These are phyloP conservation scores for Sciurus carolinensis DNA, from an alignment of 2,797 vertebrate species.

Conservation along the genomic window DNA sequence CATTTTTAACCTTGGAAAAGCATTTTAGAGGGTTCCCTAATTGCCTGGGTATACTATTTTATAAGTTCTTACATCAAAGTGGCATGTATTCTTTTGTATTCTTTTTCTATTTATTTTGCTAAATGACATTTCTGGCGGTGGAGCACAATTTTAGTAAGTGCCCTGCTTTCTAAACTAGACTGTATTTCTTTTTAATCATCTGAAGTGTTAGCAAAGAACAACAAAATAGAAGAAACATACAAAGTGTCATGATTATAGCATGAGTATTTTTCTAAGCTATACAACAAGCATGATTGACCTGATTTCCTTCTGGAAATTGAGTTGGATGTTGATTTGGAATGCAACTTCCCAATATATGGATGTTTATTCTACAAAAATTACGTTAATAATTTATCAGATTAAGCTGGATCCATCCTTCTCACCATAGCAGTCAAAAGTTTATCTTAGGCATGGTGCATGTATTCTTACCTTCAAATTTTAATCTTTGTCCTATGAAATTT, in stretches of 20 bases:
- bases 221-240: background rate
- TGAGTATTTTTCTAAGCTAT: background rate
- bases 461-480: background rate
- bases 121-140: conserved; percentile 60
- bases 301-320: background rate
- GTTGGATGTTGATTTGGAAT: background rate
- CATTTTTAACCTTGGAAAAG: conserved; percentile 57
- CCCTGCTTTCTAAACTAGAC: conserved; percentile 45
- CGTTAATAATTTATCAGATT: background rate
- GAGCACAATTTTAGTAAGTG: conserved; percentile 42
- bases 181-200: conserved; percentile 67
- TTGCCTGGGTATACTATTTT: conserved; percentile 71
- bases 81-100: conserved; percentile 51
- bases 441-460: background rate
- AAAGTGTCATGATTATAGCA: background rate
- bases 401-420: background rate
- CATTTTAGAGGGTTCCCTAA: background rate
- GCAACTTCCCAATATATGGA: background rate
- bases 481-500: background rate
- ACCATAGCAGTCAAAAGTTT: background rate
- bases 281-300: background rate
- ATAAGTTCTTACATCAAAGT: conserved; percentile 59
- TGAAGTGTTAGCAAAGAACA: conserved; percentile 49
- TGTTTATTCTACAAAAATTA: background rate
- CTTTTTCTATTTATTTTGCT: conserved; percentile 64